Evolutionary conservation across 2,888 invertebrate genomes (phyloP).

Genomic region (Tipula vernalis): DNA sequence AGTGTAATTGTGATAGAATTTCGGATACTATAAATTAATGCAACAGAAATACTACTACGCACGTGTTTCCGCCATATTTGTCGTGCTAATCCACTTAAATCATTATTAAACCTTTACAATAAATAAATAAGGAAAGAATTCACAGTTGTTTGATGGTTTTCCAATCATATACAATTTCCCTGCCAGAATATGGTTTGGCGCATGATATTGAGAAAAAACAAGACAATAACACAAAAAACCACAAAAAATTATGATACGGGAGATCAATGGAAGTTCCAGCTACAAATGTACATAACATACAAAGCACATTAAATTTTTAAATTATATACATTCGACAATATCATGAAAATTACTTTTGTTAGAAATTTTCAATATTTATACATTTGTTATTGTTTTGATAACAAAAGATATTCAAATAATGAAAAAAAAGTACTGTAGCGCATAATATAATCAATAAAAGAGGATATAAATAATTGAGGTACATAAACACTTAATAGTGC

Average conservation of each 20-base stretch:
- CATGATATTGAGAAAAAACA: not conserved
- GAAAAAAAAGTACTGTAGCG: not conserved
- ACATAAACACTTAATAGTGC: not conserved
- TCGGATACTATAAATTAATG: too few species aligned
- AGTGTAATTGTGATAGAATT: too few species aligned
- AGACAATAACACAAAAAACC: not conserved
- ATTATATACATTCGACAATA: not conserved
- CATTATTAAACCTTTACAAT: not conserved
- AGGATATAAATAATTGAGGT: not conserved
- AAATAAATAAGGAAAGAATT: not conserved
- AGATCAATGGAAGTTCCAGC: not conserved
- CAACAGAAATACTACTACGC: too few species aligned
- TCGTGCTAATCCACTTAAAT: not conserved
- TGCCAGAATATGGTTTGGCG: not conserved
- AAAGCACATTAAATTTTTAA: not conserved
- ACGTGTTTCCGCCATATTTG: too few species aligned
- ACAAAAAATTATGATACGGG: not conserved
- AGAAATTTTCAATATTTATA: not conserved
- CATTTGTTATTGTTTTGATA: not conserved
- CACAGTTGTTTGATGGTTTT: not conserved
- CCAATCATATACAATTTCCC: not conserved
- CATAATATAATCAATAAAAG: not conserved
- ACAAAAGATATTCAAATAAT: not conserved
- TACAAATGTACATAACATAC: not conserved
- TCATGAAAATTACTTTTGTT: not conserved